These are phyloP conservation scores for Heterodera filipjevi DNA, from an alignment of 2,888 invertebrate genomes.

Conservation along the genomic window DNA sequence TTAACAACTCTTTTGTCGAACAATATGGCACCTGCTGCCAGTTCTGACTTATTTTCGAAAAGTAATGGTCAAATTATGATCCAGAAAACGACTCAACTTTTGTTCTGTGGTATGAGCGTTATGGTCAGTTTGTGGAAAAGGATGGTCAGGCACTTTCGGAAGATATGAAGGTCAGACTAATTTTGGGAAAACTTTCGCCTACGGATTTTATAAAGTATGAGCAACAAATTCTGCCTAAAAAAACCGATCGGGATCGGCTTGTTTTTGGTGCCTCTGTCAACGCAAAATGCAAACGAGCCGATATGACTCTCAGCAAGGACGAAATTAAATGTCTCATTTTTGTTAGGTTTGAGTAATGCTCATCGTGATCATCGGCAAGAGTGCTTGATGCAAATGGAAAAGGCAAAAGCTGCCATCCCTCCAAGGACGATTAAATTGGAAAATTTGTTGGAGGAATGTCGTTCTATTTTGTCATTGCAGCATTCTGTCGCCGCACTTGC, in stretches of 20 bases:
- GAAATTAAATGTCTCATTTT: conserved; percentile 1
- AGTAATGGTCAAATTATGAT: not conserved
- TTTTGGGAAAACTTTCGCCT: not conserved
- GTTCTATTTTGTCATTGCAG: not conserved
- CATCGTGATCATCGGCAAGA: not conserved
- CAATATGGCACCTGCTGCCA: not conserved
- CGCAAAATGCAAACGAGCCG: not conserved
- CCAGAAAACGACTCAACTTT: not conserved
- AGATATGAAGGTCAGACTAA: not conserved
- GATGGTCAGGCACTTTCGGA: not conserved
- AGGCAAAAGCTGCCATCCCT: not conserved
- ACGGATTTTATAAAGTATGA: not conserved
- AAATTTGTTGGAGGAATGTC: not conserved
- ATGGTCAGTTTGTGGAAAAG: not conserved
- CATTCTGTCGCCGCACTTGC: not conserved
- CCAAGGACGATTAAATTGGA: not conserved
- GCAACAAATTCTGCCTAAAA: not conserved
- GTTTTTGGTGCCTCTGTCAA: not conserved
- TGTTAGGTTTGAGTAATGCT: not conserved
- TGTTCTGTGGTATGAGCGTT: not conserved
- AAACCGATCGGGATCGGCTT: not conserved
- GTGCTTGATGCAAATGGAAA: not conserved
- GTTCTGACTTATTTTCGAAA: not conserved
- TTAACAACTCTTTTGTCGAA: not conserved
- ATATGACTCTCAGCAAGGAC: not conserved